A percentile compares a stretch with the other conserved stretches of the same genome.
phyloP scores from a whole-genome alignment of 2,113 vertebrate genomes.

The Elephantulus edwardii region DNA sequence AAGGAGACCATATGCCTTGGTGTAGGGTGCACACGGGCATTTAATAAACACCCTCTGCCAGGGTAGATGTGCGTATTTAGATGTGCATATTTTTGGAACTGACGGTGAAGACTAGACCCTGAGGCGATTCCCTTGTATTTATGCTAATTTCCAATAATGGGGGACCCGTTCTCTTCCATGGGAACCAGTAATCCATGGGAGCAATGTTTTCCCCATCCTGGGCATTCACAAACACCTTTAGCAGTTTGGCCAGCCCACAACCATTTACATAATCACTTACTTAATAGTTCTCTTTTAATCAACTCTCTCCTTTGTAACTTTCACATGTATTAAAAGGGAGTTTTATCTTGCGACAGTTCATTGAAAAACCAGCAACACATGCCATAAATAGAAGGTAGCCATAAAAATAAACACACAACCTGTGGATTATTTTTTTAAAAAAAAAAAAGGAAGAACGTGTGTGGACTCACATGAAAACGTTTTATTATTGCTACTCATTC shows the following conservation, averaged over 20 bases:
- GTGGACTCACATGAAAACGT: neutral
- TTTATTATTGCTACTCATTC: neutral
- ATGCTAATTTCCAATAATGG: conserved; percentile 38
- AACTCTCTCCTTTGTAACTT: neutral
- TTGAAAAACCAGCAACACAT: conserved; percentile 1
- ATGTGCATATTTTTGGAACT: neutral
- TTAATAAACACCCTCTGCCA: neutral
- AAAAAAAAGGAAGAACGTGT: neutral
- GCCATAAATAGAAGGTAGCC: conserved; percentile 27
- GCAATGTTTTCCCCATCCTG: neutral
- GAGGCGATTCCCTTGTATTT: neutral
- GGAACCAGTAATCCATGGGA: conserved; percentile 27
- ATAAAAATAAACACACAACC: conserved; percentile 6
- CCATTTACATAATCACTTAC: neutral
- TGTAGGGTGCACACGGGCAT: neutral
- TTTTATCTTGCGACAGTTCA: neutral
- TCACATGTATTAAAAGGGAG: neutral
- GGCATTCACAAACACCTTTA: neutral
- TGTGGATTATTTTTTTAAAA: no score
- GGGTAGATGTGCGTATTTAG: neutral
- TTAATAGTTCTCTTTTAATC: conserved; percentile 21
- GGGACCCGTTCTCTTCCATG: conserved; percentile 25
- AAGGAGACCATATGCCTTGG: conserved; percentile 13
- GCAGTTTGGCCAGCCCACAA: neutral
- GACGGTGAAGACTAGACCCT: neutral